These are phyloP conservation scores for Hemiscyllium ocellatum DNA, from an alignment of 2,113 vertebrate genomes.

Conservation along the genomic window DNA sequence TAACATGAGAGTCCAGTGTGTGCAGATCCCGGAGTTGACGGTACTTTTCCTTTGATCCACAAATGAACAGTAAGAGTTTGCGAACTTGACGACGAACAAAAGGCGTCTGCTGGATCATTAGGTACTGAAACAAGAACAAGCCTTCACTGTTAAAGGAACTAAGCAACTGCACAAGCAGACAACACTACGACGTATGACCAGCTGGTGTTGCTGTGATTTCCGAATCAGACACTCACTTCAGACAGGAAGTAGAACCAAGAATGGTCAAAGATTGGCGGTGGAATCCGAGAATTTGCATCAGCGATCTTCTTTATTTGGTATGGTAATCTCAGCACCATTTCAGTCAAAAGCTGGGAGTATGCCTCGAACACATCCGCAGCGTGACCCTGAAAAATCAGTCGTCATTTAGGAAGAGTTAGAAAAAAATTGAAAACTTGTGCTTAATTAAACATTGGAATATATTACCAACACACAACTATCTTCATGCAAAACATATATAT, in stretches of 20 bases:
- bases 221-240: conserved; percentile 62
- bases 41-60: conserved; percentile 96
- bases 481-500: background rate
- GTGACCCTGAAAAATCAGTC: conserved; percentile 66
- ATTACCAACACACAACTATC: background rate
- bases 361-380: conserved; percentile 97
- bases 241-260: conserved; percentile 98
- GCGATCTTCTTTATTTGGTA: conserved; percentile 99
- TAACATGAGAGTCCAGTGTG: conserved; percentile 86
- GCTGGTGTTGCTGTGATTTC: background rate
- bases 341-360: conserved; percentile 92
- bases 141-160: background rate
- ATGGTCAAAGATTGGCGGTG: conserved; percentile 91
- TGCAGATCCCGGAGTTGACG: conserved; percentile 91
- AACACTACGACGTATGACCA: background rate
- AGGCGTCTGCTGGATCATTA: conserved; percentile 97
- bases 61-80: conserved; percentile 94
- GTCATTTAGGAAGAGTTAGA: background rate
- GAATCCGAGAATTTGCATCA: conserved; percentile 85
- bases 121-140: conserved; percentile 62
- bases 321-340: conserved; percentile 92
- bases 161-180: background rate
- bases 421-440: background rate
- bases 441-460: background rate
- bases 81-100: conserved; percentile 94